Percentiles rank a stretch among this genome's conserved stretches.
phyloP scores from a whole-genome alignment of 2,113 vertebrate species.

The Oxyura jamaicensis region DNA sequence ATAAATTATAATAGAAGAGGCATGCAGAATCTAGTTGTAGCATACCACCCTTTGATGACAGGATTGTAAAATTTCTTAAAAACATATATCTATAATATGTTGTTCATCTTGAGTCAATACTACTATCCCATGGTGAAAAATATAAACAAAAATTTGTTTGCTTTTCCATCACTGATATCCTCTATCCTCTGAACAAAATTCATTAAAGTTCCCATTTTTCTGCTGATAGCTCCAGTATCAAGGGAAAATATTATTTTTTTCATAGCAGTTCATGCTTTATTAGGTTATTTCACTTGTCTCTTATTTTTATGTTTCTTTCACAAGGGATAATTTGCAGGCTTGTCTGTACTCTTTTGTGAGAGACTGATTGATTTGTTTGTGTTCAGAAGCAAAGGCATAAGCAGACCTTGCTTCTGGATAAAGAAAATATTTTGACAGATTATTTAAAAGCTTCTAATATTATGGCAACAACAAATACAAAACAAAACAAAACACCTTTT shows the following conservation, averaged over 20 bases:
- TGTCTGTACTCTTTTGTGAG: not conserved
- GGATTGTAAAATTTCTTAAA: not conserved
- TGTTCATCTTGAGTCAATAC: not conserved
- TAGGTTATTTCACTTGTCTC: not conserved
- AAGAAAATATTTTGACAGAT: not conserved
- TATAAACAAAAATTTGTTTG: not conserved
- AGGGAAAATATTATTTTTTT: not conserved
- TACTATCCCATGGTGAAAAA: not conserved
- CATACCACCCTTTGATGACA: accelerated
- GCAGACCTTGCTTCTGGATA: not conserved
- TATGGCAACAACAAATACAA: not conserved
- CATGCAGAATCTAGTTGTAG: not conserved
- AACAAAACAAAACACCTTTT: not conserved
- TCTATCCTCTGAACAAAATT: not conserved
- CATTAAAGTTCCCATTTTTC: not conserved
- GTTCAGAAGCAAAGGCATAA: not conserved
- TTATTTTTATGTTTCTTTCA: constrained; percentile 22
- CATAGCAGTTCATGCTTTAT: not conserved
- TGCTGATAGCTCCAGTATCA: not conserved
- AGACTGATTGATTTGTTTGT: not conserved
- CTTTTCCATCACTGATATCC: not conserved
- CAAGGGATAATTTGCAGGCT: not conserved
- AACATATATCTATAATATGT: not conserved
- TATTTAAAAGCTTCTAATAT: not conserved
- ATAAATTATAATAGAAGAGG: not conserved